These are phyloP conservation scores for Nebria brevicollis DNA, from an alignment of 2,888 invertebrate genomes.

Conservation along the genomic window DNA sequence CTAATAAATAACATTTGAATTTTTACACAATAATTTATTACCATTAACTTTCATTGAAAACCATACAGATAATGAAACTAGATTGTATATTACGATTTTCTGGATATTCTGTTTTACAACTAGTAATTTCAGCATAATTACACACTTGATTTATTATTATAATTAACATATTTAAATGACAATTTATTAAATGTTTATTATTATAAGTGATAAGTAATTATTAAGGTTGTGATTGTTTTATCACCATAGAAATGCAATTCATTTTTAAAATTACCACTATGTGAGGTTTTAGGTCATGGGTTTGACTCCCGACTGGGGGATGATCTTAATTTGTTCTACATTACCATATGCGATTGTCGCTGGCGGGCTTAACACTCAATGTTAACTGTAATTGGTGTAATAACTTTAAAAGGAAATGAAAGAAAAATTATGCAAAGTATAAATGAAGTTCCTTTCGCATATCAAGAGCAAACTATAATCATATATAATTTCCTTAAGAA, in stretches of 20 bases:
- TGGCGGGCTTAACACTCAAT: constrained; percentile 30
- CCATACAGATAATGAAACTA: neutral
- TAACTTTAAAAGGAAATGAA: constrained; percentile 29
- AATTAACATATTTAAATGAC: constrained; percentile 44
- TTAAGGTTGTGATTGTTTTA: constrained; percentile 5
- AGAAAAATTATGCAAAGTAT: constrained; percentile 20
- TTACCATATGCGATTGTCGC: constrained; percentile 15
- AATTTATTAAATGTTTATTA: constrained; percentile 23
- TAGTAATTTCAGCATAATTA: constrained; percentile 35
- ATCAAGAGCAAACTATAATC: constrained; percentile 40
- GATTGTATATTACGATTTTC: neutral
- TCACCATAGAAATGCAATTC: neutral
- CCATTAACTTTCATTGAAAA: constrained; percentile 1
- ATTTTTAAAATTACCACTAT: neutral
- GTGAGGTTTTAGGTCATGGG: constrained; percentile 29
- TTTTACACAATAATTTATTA: neutral
- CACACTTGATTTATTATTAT: constrained; percentile 38
- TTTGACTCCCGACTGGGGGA: constrained; percentile 3
- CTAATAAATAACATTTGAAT: neutral
- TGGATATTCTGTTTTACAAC: constrained; percentile 12
- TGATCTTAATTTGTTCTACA: constrained; percentile 16
- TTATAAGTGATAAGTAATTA: constrained; percentile 13
- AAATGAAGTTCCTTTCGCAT: constrained; percentile 37
- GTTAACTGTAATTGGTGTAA: constrained; percentile 29
- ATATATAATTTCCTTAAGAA: constrained; percentile 30